phyloP scores from a whole-genome alignment of 2,113 vertebrate species.

The Plecotus auritus region DNA sequence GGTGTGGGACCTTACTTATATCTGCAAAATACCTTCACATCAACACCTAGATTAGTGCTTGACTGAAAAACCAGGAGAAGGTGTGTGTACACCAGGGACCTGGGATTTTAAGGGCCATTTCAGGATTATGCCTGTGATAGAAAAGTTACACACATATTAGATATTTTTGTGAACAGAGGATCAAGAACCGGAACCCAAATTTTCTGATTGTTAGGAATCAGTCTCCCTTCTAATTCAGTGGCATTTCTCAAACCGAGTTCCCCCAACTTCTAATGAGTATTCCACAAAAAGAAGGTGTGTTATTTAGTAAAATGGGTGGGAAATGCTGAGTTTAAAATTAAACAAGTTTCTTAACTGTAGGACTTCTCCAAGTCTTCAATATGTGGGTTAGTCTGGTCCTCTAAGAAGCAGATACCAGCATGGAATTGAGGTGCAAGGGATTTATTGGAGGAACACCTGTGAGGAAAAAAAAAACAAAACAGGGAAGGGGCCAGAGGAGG shows the following conservation, averaged over 20 bases:
- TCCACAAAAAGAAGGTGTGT: background rate
- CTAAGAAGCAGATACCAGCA: background rate
- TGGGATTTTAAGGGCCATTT: background rate
- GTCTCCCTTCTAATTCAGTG: background rate
- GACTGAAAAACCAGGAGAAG: background rate
- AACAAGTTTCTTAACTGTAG: background rate
- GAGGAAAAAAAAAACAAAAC: no score
- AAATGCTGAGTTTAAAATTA: background rate
- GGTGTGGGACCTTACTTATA: background rate
- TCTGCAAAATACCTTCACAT: background rate
- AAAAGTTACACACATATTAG: background rate
- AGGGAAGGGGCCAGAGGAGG: background rate
- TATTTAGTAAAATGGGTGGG: background rate
- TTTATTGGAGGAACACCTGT: background rate
- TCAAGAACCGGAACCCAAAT: background rate
- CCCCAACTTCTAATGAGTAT: background rate
- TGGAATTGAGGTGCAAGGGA: background rate
- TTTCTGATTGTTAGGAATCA: background rate
- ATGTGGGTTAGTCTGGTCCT: background rate
- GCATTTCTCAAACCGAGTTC: background rate
- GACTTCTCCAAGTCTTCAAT: background rate
- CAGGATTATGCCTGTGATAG: background rate
- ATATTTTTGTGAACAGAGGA: background rate
- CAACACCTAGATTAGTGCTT: background rate
- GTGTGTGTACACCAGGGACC: background rate